A percentile compares a stretch with the other conserved stretches of the same genome.
Evolutionary conservation across 1,140 invertebrate species (phyloP).

Genomic region (Drosophila paulistorum): DNA sequence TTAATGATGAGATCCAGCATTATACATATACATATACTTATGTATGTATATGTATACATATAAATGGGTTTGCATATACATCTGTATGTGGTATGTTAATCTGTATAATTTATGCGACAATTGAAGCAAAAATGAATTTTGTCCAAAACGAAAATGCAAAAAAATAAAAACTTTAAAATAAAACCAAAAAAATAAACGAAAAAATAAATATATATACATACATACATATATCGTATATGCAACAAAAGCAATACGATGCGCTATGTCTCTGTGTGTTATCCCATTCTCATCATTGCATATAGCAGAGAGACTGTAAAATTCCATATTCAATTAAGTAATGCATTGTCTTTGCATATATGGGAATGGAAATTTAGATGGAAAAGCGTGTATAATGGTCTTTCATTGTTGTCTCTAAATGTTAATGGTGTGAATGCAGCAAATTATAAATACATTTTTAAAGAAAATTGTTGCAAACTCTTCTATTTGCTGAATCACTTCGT

Average conservation of each 20-base stretch:
- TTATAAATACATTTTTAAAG: too few species aligned
- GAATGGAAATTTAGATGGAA: too few species aligned
- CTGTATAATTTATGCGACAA: slow-evolving; percentile 79
- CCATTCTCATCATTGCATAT: too few species aligned
- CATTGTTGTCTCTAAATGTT: too few species aligned
- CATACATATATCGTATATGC: too few species aligned
- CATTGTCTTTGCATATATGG: too few species aligned
- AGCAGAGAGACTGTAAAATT: not conserved
- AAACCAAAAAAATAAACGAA: too few species aligned
- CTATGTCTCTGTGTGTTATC: not conserved
- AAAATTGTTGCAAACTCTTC: too few species aligned
- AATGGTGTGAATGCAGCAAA: too few species aligned
- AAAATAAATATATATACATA: too few species aligned
- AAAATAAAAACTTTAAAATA: not conserved
- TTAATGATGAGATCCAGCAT: slow-evolving; percentile 49
- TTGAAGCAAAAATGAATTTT: slow-evolving; percentile 74
- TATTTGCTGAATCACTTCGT: too few species aligned
- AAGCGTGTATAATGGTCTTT: too few species aligned
- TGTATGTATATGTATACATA: not conserved
- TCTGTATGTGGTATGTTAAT: slow-evolving; percentile 53
- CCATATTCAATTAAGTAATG: not conserved
- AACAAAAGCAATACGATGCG: slow-evolving; percentile 8
- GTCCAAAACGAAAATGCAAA: slow-evolving; percentile 33
- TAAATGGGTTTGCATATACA: slow-evolving; percentile 5
- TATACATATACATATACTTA: slow-evolving; percentile 8